Evolutionary conservation across 1,140 invertebrate genomes (phyloP), one percentile per base, ranked within the genome.

Genomic region (Bombus cullumanus): DNA sequence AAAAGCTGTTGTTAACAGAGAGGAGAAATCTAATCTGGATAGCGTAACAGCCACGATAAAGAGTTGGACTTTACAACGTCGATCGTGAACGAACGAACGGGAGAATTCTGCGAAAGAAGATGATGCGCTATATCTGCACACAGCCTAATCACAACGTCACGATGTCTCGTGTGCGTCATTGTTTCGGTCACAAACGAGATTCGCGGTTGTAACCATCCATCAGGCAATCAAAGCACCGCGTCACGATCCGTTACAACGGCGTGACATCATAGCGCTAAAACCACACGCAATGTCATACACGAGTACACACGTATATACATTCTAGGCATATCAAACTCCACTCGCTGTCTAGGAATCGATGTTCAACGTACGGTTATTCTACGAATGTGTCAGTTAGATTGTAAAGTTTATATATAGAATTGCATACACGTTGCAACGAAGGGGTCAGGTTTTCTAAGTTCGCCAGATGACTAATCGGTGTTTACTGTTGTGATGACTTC

Each of bases 231-330:
- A 89, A 88, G 77, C 75, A 71, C 75, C 59, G 57, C 91, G 91
- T 92, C 91, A 93, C 88, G 72, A 88, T 62, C 89, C 91, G 91
- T 92, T 93, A 91, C 88, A 92, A 78, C 57, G 79, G 82, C 86
- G 73, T 92, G 91, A 92, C 91, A 92, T 92, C 91, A 92, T 81
- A 77, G 85, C 64, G 79, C 86, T 87, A 86, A 90, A 90, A 90
- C 73, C 66, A 77, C 47, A 62, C 71, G 83, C 83, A 88, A 86
- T 88, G 90, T 91, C 84, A 79, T 72, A 72, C 59, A 25, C 41
- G 47, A 57, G 25, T 12, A 72, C 12, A 39, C 13, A 28, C 9
- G 6, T 41, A 25, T 31, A n/a, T 34, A 37, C 43, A 28, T 57
- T 57, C 75, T 15, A 59, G 76, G 68, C 18, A 18, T 81, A 76